phyloP scores from a whole-genome alignment of 2,797 vertebrate genomes.

The Corythornis leucogaster region DNA sequence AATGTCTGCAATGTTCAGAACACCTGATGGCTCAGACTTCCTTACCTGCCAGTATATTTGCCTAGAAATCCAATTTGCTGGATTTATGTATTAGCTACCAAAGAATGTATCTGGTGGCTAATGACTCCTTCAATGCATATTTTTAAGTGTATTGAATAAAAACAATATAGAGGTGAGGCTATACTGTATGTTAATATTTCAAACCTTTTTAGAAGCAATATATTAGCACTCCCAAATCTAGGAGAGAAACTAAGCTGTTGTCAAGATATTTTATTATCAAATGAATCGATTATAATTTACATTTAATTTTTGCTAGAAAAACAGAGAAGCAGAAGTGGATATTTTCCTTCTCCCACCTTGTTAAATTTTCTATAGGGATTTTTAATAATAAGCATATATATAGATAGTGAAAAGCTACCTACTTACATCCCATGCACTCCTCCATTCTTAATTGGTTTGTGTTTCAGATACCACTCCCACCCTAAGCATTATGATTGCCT shows the following conservation, averaged over 20 bases:
- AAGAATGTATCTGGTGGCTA: neutral
- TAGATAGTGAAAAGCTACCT: neutral
- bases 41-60: neutral
- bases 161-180: neutral
- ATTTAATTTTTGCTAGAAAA: conserved; percentile 10
- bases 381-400: neutral
- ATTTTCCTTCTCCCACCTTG: neutral
- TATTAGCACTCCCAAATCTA: neutral
- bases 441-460: neutral
- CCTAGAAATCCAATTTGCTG: neutral
- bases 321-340: neutral
- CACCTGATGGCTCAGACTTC: neutral
- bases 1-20: neutral
- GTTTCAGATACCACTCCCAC: neutral
- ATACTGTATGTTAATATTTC: neutral
- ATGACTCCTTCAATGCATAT: neutral
- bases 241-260: neutral
- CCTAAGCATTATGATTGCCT: conserved; percentile 22
- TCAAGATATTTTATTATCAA: conserved; percentile 15
- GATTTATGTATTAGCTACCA: conserved; percentile 10
- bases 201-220: neutral
- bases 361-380: neutral
- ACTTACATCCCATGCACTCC: neutral
- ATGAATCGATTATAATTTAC: neutral
- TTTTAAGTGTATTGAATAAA: neutral